These are phyloP conservation scores for Chauna torquata DNA, from an alignment of 2,113 vertebrate genomes.

Conservation along the genomic window DNA sequence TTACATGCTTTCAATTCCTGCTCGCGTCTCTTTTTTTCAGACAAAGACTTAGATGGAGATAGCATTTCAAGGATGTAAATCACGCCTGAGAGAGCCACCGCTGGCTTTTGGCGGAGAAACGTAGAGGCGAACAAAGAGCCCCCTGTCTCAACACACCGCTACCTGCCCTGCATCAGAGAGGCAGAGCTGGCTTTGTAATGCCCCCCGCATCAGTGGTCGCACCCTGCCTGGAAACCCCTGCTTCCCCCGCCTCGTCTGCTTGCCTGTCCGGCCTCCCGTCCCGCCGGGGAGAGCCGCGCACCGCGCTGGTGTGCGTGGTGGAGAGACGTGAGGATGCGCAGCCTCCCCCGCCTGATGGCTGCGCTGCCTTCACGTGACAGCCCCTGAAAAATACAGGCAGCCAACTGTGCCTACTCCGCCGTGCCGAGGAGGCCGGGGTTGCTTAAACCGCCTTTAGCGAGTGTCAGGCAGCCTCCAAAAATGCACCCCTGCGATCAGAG, in stretches of 20 bases:
- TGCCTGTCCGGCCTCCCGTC: not conserved
- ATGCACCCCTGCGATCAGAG: rapidly evolving
- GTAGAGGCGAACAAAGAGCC: not conserved
- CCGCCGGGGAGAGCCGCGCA: not conserved
- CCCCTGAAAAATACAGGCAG: not conserved
- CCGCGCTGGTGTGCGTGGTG: not conserved
- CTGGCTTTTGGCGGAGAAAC: not conserved
- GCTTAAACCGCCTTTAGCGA: not conserved
- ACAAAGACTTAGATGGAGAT: not conserved
- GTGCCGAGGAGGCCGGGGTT: not conserved
- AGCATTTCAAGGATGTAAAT: not conserved
- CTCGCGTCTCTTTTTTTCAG: not conserved
- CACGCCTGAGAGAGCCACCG: not conserved
- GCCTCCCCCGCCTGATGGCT: not conserved
- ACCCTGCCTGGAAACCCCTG: not conserved
- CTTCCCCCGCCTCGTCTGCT: rapidly evolving
- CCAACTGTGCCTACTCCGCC: rapidly evolving
- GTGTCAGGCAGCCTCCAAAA: not conserved
- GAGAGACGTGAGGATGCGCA: not conserved
- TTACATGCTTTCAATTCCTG: not conserved
- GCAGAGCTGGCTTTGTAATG: not conserved
- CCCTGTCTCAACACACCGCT: rapidly evolving
- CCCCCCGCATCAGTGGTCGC: no score
- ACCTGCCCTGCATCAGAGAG: rapidly evolving
- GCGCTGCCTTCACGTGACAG: not conserved